Conservation (phyloP, 1,140 invertebrate species). For the Drosophila elegans region DNA sequence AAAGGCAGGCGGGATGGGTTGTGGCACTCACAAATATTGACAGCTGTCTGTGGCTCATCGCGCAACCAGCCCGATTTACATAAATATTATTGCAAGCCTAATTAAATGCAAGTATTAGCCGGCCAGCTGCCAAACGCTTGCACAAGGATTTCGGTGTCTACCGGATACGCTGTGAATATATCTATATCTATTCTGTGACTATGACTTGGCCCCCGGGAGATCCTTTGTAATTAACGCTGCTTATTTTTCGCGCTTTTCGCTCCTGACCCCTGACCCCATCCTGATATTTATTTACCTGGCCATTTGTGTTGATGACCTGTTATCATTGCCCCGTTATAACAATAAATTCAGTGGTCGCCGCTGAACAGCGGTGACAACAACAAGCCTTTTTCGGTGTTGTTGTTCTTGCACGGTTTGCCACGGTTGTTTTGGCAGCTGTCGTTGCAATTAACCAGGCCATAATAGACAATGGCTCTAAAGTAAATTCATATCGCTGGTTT, state of each 20-base stretch:
- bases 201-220: conserved; percentile 42
- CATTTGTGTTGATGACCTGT: conserved; percentile 82
- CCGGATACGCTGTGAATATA: conserved; percentile 12
- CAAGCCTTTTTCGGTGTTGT: conserved; percentile 46
- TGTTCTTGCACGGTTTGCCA: conserved; percentile 72
- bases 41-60: conserved; percentile 62
- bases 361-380: conserved; percentile 53
- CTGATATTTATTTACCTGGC: conserved; percentile 75
- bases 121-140: conserved; percentile 42
- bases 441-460: conserved; percentile 80
- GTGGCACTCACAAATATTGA: conserved; percentile 58
- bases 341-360: conserved; percentile 67
- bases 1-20: conserved; percentile 1
- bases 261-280: not conserved
- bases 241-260: conserved; percentile 64
- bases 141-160: conserved; percentile 12
- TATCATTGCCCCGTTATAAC: conserved; percentile 81
- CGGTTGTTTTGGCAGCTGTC: conserved; percentile 78
- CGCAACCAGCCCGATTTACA: conserved; percentile 75
- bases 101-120: conserved; percentile 82
- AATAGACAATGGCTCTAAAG: conserved; percentile 75
- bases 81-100: conserved; percentile 83
- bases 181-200: conserved; percentile 19
- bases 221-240: conserved; percentile 76
- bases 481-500: conserved; percentile 58